Evolutionary conservation across 2,113 vertebrate genomes (phyloP), one percentile per base, ranked within the genome.

Genomic region (Arizona elegans): DNA sequence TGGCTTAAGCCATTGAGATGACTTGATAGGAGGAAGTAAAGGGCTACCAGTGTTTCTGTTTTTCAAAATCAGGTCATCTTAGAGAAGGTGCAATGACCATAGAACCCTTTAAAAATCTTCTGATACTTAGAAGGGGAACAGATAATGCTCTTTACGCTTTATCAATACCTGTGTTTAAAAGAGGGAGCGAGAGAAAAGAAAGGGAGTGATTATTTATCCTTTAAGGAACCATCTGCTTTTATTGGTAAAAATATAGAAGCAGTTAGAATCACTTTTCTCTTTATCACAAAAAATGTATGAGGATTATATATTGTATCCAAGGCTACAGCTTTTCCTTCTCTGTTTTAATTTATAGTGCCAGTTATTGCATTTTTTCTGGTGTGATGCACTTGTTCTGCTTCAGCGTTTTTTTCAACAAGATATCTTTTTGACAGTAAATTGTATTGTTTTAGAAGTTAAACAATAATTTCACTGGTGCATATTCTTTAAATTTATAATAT

Each of bases 401-500:
- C 91, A 47, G 21, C 0, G 70, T 53, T 43, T 3, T 3, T 91
- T 92, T 0, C 24, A 89, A 62, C 29, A 86, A 92, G 88, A 87
- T 88, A 21, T 29, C 52, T 65, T 26, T 85, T 53, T 38, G 6
- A 7, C 0, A 0, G 10, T 29, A 47, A 9, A 0, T 21, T 62
- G 50, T 92, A 13, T 92, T 24, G 0, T 56, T 12, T 5, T 3
- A 2, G 13, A 0, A 56, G 53, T 0, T 90, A 92, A 87, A 92
- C 70, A 58, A 85, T 94, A 15, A 13, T 62, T 65, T 33, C 23
- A 0, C 0, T 29, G 50, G 0, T 50, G 56, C 86, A 38, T 56
- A 38, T 43, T 24, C 21, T 0, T 0, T 92, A 86, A 91, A 26
- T 52, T 86, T 8, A 0, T 13, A 3, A 7, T 0, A 0, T 0